A percentile compares a stretch with the other conserved stretches of the same genome.
phyloP scores from a whole-genome alignment of 2,888 invertebrate genomes.

The Luperina nickerlii region DNA sequence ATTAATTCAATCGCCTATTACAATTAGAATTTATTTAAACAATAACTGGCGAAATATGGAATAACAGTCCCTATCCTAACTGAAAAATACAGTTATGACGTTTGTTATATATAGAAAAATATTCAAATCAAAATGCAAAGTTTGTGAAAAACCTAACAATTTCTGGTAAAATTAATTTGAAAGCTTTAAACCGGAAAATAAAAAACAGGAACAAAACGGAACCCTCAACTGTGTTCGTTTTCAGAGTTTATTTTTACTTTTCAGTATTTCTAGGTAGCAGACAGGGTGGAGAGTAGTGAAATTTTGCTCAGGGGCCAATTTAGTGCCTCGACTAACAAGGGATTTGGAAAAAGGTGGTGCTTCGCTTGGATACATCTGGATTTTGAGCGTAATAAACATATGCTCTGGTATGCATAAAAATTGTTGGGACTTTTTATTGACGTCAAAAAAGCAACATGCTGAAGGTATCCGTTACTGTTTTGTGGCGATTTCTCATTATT shows the following conservation, averaged over 20 bases:
- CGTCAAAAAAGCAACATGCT: background rate
- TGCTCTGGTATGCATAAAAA: background rate
- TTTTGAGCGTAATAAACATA: constrained; percentile 10
- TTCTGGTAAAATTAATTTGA: background rate
- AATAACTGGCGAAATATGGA: background rate
- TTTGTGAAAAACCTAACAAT: background rate
- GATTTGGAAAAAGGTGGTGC: constrained; percentile 40
- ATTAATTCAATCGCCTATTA: too few relatives aligned
- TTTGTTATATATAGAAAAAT: background rate
- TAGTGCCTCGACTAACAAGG: constrained; percentile 60
- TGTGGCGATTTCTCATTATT: background rate
- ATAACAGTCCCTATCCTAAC: background rate
- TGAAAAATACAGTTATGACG: background rate
- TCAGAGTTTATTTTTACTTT: constrained; percentile 14
- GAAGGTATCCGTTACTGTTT: background rate
- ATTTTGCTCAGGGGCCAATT: constrained; percentile 56
- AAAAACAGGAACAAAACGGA: background rate
- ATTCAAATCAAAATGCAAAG: too few relatives aligned
- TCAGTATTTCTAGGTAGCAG: constrained; percentile 15
- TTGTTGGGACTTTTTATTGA: background rate
- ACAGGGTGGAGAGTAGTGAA: constrained; percentile 37
- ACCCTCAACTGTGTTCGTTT: constrained; percentile 14
- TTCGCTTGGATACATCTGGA: constrained; percentile 24
- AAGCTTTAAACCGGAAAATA: constrained; percentile 1
- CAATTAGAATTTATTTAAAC: background rate